Percentiles rank a stretch among this genome's conserved stretches.
These are phyloP conservation scores for Leptobrachium ailaonicum DNA, from an alignment of 2,113 vertebrate species.

Conservation along the genomic window DNA sequence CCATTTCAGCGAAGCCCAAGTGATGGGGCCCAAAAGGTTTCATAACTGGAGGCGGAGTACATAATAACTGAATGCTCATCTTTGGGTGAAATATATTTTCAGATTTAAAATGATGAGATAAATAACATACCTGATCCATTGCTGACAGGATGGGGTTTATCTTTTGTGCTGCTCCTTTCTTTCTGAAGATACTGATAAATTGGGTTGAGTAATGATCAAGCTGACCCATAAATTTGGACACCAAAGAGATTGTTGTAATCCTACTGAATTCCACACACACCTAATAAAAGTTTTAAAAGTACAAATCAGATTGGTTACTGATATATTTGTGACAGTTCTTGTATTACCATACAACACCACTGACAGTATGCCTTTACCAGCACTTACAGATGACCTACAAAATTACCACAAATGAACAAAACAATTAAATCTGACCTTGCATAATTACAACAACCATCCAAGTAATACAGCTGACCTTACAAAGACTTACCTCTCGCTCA, in stretches of 20 bases:
- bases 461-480: not conserved
- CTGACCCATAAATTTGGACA: slow-evolving; percentile 5
- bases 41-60: not conserved
- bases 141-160: not conserved
- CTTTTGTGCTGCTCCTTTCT: not conserved
- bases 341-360: not conserved
- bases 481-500: not conserved
- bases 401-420: not conserved
- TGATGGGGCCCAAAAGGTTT: no score
- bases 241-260: not conserved
- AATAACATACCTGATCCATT: no score
- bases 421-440: no score
- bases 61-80: no score
- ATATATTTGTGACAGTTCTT: slow-evolving; percentile 14
- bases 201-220: no score
- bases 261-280: not conserved
- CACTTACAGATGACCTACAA: not conserved
- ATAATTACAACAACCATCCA: not conserved
- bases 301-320: not conserved
- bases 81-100: not conserved
- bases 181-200: not conserved
- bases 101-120: not conserved
- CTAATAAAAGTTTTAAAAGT: not conserved
- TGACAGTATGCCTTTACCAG: not conserved
- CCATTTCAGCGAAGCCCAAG: no score